Percentiles rank a stretch among this genome's conserved stretches.
These are phyloP conservation scores for Lepidothrix coronata DNA, from an alignment of 2,113 vertebrate species.

Conservation along the genomic window DNA sequence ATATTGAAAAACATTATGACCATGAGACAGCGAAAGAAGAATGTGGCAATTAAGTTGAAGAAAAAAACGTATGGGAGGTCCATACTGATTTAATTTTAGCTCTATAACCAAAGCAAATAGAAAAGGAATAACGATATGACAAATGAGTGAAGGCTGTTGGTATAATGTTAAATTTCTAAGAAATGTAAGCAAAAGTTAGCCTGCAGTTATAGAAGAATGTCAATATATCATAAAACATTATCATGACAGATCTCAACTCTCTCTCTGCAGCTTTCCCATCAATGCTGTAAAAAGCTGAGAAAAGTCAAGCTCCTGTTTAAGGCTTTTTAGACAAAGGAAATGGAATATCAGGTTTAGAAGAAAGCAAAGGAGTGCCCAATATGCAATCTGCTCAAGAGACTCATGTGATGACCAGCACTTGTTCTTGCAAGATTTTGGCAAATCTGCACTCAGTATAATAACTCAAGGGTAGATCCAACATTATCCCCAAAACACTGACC, in stretches of 20 bases:
- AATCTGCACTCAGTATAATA: not conserved
- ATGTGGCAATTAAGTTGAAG: not conserved
- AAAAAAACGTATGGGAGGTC: not conserved
- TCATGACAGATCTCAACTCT: not conserved
- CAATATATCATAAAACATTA: not conserved
- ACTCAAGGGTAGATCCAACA: not conserved
- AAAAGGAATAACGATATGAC: not conserved
- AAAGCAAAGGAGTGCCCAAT: not conserved
- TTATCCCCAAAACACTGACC: not conserved
- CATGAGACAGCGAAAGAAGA: not conserved
- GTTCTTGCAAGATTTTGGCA: not conserved
- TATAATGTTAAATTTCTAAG: not conserved
- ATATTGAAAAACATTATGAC: not conserved
- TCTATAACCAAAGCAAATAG: not conserved
- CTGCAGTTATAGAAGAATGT: not conserved
- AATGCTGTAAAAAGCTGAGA: not conserved
- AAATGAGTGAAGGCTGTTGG: slow-evolving; percentile 11
- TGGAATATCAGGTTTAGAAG: not conserved
- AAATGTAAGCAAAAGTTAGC: slow-evolving; percentile 7
- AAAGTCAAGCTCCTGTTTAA: not conserved
- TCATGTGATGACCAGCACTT: rapidly evolving
- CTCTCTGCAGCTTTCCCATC: not conserved
- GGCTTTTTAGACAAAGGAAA: not conserved
- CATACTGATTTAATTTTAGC: slow-evolving; percentile 22
- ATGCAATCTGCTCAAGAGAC: not conserved